A percentile compares a stretch with the other conserved stretches of the same genome.
These are phyloP conservation scores for Wiebesia pumilae DNA, from an alignment of 1,140 invertebrate genomes.

Conservation along the genomic window DNA sequence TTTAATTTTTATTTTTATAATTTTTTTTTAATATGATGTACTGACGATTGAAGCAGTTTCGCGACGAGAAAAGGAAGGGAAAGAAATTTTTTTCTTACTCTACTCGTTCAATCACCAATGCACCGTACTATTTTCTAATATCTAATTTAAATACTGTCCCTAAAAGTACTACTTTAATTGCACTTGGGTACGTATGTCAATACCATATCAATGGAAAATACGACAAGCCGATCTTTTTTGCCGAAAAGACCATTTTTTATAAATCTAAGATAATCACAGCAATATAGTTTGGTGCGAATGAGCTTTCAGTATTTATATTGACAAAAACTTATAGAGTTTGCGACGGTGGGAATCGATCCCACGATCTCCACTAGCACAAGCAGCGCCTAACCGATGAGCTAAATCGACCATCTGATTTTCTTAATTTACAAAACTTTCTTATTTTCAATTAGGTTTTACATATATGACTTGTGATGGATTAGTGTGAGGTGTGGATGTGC, in stretches of 20 bases:
- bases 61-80: not conserved
- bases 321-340: not conserved
- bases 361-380: not conserved
- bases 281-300: not conserved
- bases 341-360: not conserved
- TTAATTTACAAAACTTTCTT: not conserved
- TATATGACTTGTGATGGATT: not conserved
- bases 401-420: not conserved
- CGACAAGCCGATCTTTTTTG: not conserved
- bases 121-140: not conserved
- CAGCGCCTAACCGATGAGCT: not conserved
- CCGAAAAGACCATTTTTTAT: not conserved
- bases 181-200: not conserved
- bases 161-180: not conserved
- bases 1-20: not conserved
- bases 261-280: not conserved
- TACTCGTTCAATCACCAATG: not conserved
- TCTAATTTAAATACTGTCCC: not conserved
- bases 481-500: not conserved
- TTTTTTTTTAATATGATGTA: not conserved
- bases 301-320: not conserved
- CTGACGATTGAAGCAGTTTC: not conserved
- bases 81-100: not conserved
- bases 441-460: not conserved
- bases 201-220: not conserved